Evolutionary conservation across 2,888 invertebrate genomes (phyloP).

Genomic region (Colostygia pectinataria): DNA sequence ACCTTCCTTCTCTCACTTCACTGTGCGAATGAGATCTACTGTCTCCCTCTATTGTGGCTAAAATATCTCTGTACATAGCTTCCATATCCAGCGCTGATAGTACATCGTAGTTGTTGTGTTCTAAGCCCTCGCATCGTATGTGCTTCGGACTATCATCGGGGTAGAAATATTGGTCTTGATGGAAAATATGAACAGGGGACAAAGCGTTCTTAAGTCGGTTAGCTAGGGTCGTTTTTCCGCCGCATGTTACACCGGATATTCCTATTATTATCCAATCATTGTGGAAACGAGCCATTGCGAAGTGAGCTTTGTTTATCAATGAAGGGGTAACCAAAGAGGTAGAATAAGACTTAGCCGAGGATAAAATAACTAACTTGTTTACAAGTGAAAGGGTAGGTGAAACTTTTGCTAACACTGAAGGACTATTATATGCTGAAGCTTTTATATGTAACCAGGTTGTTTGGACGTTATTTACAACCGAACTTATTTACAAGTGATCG

Average conservation of each 20-base stretch:
- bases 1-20: constrained; percentile 23
- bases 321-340: neutral
- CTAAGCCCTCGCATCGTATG: constrained; percentile 83
- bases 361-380: neutral
- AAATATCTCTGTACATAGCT: constrained; percentile 85
- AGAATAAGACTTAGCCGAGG: neutral
- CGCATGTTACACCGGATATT: constrained; percentile 90
- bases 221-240: constrained; percentile 91
- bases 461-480: neutral
- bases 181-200: constrained; percentile 79
- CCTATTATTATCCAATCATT: constrained; percentile 79
- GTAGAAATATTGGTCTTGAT: constrained; percentile 91
- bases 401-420: too few relatives aligned
- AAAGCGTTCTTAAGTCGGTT: constrained; percentile 73
- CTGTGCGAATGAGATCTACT: constrained; percentile 35
- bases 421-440: neutral
- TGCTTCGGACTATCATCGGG: constrained; percentile 86
- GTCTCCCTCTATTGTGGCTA: constrained; percentile 54
- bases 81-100: constrained; percentile 88
- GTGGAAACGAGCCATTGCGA: constrained; percentile 2
- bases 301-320: constrained; percentile 6
- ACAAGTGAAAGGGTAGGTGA: neutral
- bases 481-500: constrained; percentile 11
- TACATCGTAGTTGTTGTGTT: constrained; percentile 90
- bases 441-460: neutral